Conservation (phyloP, 1,140 invertebrate species). For the Cotesia chilonis region DNA sequence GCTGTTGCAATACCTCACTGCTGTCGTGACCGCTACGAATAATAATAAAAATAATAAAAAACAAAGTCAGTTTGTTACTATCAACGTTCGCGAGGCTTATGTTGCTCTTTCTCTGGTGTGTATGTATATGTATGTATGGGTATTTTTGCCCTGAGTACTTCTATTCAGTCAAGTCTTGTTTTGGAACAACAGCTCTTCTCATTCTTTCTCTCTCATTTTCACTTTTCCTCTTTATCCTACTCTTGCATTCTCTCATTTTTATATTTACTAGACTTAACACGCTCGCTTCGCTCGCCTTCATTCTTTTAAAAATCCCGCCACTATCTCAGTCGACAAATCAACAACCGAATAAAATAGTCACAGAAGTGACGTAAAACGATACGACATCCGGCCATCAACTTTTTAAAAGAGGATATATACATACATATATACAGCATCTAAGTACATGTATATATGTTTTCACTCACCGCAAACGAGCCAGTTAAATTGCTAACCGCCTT, state of each 20-base stretch:
- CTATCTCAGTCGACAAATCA: too few species aligned
- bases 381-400: too few species aligned
- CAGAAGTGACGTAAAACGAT: too few species aligned
- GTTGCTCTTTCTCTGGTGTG: slow-evolving; percentile 1
- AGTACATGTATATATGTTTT: neutral
- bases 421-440: neutral
- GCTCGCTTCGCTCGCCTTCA: too few species aligned
- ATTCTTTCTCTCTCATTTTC: slow-evolving; percentile 16
- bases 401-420: too few species aligned
- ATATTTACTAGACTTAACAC: too few species aligned
- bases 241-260: slow-evolving; percentile 3
- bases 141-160: slow-evolving; percentile 13
- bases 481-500: slow-evolving; percentile 5
- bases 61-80: slow-evolving; percentile 17
- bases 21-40: slow-evolving; percentile 38
- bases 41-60: slow-evolving; percentile 26
- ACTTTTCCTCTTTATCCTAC: neutral
- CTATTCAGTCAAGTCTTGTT: slow-evolving; percentile 18
- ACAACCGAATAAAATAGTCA: too few species aligned
- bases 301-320: too few species aligned
- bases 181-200: slow-evolving; percentile 19
- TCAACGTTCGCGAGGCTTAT: neutral
- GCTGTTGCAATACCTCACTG: slow-evolving; percentile 65
- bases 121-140: slow-evolving; percentile 5
- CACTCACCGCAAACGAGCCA: slow-evolving; percentile 1